A percentile compares a stretch with the other conserved stretches of the same genome.
phyloP scores from a whole-genome alignment of 2,113 vertebrate species.

The Crocuta crocuta region DNA sequence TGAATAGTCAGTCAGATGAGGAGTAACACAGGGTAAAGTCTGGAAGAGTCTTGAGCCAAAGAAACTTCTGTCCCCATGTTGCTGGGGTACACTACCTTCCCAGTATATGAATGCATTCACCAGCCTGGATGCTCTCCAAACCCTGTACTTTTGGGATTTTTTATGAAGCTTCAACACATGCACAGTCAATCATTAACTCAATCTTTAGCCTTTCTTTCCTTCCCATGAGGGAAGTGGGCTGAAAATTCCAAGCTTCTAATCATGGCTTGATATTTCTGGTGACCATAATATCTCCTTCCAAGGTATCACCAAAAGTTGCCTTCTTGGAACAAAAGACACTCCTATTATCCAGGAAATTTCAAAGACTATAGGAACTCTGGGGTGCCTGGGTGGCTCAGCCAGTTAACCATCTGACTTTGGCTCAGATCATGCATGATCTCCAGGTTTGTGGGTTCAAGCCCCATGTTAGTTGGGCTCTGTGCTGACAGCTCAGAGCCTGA shows the following conservation, averaged over 20 bases:
- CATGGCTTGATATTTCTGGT: not conserved
- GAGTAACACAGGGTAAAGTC: not conserved
- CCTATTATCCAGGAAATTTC: not conserved
- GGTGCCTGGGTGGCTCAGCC: too few species aligned
- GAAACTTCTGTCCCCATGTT: not conserved
- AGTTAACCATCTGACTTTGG: too few species aligned
- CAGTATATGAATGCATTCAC: not conserved
- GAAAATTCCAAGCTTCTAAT: not conserved
- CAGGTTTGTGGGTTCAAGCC: too few species aligned
- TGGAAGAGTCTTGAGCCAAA: not conserved
- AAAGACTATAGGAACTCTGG: too few species aligned
- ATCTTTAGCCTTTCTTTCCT: not conserved
- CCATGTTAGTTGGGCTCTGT: too few species aligned
- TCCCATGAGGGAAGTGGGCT: not conserved
- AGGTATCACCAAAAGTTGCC: not conserved
- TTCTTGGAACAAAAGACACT: not conserved
- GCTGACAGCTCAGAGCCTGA: too few species aligned
- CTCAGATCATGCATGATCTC: too few species aligned
- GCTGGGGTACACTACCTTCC: not conserved
- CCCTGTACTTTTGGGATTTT: not conserved
- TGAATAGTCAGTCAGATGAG: not conserved
- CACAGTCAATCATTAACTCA: not conserved
- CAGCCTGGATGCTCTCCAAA: not conserved
- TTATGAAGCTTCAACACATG: not conserved
- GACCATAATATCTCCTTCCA: not conserved